phyloP scores from a whole-genome alignment of 1,140 invertebrate species.

The Pseudomyrmex sp. region DNA sequence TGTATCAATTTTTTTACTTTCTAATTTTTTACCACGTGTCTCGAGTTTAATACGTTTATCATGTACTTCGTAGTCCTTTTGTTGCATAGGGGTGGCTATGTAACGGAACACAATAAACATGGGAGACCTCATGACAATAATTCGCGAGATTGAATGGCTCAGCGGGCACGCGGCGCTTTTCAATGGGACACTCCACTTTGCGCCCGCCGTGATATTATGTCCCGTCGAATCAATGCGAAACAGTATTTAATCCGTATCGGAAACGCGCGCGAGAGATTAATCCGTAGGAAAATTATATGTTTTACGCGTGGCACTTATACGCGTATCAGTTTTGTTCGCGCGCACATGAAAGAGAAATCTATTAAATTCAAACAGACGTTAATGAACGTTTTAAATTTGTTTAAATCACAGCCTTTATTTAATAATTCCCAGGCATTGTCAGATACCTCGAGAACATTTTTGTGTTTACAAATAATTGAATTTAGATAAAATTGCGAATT shows the following conservation, averaged over 20 bases:
- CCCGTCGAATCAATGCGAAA: slow-evolving; percentile 28
- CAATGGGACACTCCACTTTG: slow-evolving; percentile 46
- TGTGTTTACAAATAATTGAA: neutral
- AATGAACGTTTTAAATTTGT: too few species aligned
- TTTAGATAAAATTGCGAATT: slow-evolving; percentile 1
- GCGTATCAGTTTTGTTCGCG: neutral
- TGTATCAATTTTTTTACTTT: too few species aligned
- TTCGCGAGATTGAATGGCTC: slow-evolving; percentile 71
- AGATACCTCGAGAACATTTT: neutral
- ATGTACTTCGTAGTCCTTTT: too few species aligned
- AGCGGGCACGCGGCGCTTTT: slow-evolving; percentile 64
- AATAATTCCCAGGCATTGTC: neutral
- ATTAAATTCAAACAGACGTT: neutral
- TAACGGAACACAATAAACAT: slow-evolving; percentile 64
- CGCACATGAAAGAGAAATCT: neutral
- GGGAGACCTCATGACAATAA: slow-evolving; percentile 51
- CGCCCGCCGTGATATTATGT: slow-evolving; percentile 33
- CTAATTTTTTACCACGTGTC: too few species aligned
- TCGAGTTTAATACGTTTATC: too few species aligned
- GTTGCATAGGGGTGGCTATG: slow-evolving; percentile 62
- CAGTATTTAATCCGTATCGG: slow-evolving; percentile 13
- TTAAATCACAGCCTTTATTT: too few species aligned
- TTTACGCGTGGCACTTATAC: neutral
- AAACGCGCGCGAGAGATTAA: neutral
- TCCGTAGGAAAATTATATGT: neutral